A percentile compares a stretch with the other conserved stretches of the same genome.
These are phyloP conservation scores for Gymnoscopelus braueri DNA, from an alignment of 2,797 vertebrate species.

Conservation along the genomic window DNA sequence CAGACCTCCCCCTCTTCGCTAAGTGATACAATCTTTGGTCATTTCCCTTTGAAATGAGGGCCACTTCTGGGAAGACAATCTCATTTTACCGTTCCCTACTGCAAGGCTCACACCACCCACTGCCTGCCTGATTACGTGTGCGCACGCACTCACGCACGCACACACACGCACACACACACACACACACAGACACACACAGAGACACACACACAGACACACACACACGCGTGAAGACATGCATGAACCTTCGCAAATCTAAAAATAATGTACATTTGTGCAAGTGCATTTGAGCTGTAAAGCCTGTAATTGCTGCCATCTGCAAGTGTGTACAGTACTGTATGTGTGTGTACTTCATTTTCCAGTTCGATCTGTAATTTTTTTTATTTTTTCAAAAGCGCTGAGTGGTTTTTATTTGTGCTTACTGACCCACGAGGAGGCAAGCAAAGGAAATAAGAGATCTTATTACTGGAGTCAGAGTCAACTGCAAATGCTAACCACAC, in stretches of 20 bases:
- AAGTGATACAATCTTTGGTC: constrained; percentile 56
- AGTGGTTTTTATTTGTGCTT: constrained; percentile 22
- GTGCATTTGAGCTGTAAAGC: too few relatives aligned
- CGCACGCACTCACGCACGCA: too few relatives aligned
- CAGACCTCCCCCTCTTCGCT: constrained; percentile 21
- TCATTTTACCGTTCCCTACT: constrained; percentile 38
- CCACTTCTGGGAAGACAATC: constrained; percentile 47
- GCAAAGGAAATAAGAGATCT: constrained; percentile 30
- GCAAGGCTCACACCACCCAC: constrained; percentile 27
- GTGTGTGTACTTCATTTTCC: constrained; percentile 8
- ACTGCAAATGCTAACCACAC: constrained; percentile 47
- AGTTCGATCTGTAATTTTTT: constrained; percentile 16
- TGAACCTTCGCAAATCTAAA: too few relatives aligned
- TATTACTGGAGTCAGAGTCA: constrained; percentile 37
- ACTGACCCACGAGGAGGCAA: constrained; percentile 30
- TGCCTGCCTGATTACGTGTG: background rate
- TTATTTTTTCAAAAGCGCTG: constrained; percentile 6
- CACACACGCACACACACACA: too few relatives aligned
- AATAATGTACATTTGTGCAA: too few relatives aligned
- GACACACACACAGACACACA: too few relatives aligned
- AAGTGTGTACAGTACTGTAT: background rate
- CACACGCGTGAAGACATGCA: too few relatives aligned
- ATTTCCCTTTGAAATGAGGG: constrained; percentile 53
- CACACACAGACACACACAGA: too few relatives aligned
- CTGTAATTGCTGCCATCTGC: background rate